Percentiles rank a stretch among this genome's conserved stretches.
Conservation (phyloP, 2,113 vertebrate genomes). For the Cebidichthys violaceus region DNA sequence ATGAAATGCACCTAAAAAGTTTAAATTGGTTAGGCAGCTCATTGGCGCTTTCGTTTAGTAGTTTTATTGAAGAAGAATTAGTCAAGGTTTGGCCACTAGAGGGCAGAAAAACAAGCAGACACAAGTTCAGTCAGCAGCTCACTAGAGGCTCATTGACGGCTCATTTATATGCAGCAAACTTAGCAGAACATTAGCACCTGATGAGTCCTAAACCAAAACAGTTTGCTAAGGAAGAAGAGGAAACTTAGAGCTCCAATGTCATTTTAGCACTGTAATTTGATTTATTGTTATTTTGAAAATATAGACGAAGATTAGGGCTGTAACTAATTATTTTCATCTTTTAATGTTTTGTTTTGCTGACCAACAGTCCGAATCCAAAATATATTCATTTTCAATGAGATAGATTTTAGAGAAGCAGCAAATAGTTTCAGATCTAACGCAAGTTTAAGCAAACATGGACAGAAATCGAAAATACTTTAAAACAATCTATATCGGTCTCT, state of each 20-base stretch:
- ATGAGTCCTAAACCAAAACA: neutral
- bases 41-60: neutral
- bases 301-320: neutral
- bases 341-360: neutral
- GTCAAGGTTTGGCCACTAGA: constrained; percentile 20
- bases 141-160: neutral
- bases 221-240: neutral
- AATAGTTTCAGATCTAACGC: neutral
- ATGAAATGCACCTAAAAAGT: neutral
- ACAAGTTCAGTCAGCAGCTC: neutral
- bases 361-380: neutral
- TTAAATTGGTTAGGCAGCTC: neutral
- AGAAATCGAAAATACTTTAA: neutral
- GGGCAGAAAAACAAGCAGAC: constrained; percentile 25
- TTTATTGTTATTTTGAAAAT: neutral
- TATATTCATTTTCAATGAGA: neutral
- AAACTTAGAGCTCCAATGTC: neutral
- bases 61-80: neutral
- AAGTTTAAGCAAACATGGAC: neutral
- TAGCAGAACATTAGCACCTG: neutral
- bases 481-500: neutral
- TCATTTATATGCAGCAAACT: neutral
- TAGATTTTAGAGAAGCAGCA: neutral
- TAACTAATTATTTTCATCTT: neutral
- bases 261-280: neutral